Base-by-base conservation (phyloP, 2,113 vertebrate species). In the Peromyscus leucopus region DNA sequence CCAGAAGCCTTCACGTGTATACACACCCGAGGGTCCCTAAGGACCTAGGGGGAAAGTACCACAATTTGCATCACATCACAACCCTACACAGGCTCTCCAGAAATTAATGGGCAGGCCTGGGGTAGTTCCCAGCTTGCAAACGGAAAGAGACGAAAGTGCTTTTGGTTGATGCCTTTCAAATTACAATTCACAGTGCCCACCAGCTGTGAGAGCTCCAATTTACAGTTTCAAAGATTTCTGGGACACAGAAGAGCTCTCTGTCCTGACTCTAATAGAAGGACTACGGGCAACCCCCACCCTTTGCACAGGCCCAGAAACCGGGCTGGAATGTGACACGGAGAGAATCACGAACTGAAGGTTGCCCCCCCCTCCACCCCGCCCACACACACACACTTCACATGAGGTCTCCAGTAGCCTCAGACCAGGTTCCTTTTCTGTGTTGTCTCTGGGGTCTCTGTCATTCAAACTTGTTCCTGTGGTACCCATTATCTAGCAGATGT, bases 141-240 rank as follows among this genome's bases (percentile, higher is more conserved):
- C 63, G 19, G 7, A 94, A 91, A 91, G 51, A 71, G 42, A 92
- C 84, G 71, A 92, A 94, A 90, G 61, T 24, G 74, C 95, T 95
- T 97, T 95, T 74, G 91, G 89, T 74, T 12, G 87, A 46, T 74
- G 91, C 76, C 92, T 94, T 97, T 97, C 90, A 91, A 97, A 94
- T 55, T 91, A 93, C 65, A n/a, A 65, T 92, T 86, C 95, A 93
- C 88, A 96, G 97, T 71, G 61, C 94, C 86, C 5, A 95, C 97
- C 94, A 97, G 97, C 97, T 97, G 97, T 79, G 98, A 95, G 1
- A 69, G 95, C 78, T 97, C 97, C 97, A 97, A 96, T 97, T 95
- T 95, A 96, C 96, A 96, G 71, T 89, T 95, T 97, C 97, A 95
- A 89, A 97, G 96, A 91, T 97, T 97, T 97, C 96, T 96, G 93